Evolutionary conservation across 2,888 invertebrate species (phyloP).

Genomic region (Mactromeris polynyma): DNA sequence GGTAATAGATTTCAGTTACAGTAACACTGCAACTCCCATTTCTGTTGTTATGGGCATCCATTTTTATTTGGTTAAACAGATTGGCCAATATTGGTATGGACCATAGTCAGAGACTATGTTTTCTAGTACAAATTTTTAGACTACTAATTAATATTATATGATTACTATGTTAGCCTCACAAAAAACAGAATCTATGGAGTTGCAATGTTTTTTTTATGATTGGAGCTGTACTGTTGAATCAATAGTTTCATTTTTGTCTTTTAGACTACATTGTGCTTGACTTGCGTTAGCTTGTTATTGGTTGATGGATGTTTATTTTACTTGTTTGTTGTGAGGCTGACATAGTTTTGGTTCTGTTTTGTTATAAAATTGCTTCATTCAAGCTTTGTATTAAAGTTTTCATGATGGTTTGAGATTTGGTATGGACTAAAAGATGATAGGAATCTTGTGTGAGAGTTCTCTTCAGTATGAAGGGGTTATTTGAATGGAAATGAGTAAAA

Average conservation of each 20-base stretch:
- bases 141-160: background rate
- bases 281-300: background rate
- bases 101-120: too few relatives aligned
- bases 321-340: constrained; percentile 7
- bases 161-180: background rate
- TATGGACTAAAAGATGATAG: too few relatives aligned
- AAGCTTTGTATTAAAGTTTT: too few relatives aligned
- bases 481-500: too few relatives aligned
- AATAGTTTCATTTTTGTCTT: background rate
- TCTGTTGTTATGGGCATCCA: background rate
- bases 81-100: too few relatives aligned
- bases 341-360: background rate
- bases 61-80: too few relatives aligned
- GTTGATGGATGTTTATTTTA: background rate
- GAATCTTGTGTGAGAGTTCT: too few relatives aligned
- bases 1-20: constrained; percentile 11
- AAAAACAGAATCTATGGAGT: background rate
- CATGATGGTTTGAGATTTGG: too few relatives aligned
- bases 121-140: too few relatives aligned
- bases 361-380: too few relatives aligned
- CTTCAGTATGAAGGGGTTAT: too few relatives aligned
- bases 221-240: background rate
- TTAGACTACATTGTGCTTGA: background rate
- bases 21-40: constrained; percentile 10
- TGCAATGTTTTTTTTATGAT: background rate